Base-by-base conservation (phyloP, 2,797 vertebrate species). In the Oryzias dopingdopingensis region DNA sequence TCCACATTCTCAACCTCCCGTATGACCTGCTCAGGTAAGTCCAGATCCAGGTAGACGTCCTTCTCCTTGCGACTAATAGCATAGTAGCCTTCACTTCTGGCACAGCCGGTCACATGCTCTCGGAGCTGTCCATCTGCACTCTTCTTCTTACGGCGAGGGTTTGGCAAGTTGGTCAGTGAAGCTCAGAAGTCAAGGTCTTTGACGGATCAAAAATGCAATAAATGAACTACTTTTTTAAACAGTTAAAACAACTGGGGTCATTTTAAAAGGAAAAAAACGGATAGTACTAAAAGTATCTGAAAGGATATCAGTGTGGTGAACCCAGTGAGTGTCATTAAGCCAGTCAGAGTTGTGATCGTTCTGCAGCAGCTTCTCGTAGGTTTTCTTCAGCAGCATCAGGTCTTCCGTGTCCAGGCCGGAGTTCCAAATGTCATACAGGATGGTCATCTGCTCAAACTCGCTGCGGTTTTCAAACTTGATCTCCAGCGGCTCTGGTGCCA, bases 261-360 rank as follows among this genome's bases (percentile, higher is more conserved):
- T 14, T 42, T 42, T 14, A 13, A 42, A 42, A 26, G 2, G 6
- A 6, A 26, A 5, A 26, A 6, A 26, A 26, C 6, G 6, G 26
- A 26, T 7, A 26, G 26, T 7, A 26, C 6, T 26, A 6, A 26
- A 26, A 26, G 26, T 6, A 4, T 2, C 32, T 37, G 32, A 37
- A 37, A 95, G 95, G 95, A 97, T 97, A 97, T 96, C 89, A 0
- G 95, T 94, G 76, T 97, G 95, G 55, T 78, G 91, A 72, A 97
- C 95, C 95, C 95, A 97, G 87, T 97, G 95, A n/a, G 95, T 97
- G 80, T 97, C 95, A 0, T 96, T 97, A 45, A 97, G 94, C 95
- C 95, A 96, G 84, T 96, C 94, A 0, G 94, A 92, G 73, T 91
- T 92, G 56, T 92, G 93, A 57, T 95, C 91, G 23, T 95, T 92